Base-by-base conservation (phyloP, 2,888 invertebrate species). In the Heliconius ethilla region DNA sequence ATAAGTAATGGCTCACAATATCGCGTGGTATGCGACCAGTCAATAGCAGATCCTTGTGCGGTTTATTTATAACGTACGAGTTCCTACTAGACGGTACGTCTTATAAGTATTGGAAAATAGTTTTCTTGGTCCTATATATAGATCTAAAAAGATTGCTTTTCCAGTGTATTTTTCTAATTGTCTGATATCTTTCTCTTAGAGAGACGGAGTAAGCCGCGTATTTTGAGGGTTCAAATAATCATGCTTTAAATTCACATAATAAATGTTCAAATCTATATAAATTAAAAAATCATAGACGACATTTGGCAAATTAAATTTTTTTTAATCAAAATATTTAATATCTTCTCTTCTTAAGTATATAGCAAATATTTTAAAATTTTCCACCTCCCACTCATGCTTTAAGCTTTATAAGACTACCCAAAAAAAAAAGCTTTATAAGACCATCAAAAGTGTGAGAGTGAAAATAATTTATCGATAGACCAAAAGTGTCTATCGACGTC, bases 41-140 rank as follows among this genome's bases (percentile, higher is more conserved):
- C 74, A 74, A 79, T 78, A 78, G n/a, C 66, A 75, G 76, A 79
- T 74, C 79, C 76, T 74, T 76, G 75, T 75, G 66, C 15, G 63
- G 63, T 62, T 72, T 75, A 70, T 78, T 76, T 70, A 70, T 74
- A 76, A 45, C 51, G 63, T 55, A 76, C 70, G 37, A 75, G 75
- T 75, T 69, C 51, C 18, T 25, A 33, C 15, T 27, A 22, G 27
- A 59, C 22, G 33, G 51, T 22, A 51, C 51, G 22, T 51, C 51
- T 51, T 51, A 51, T 7, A 22, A 22, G 51, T 37, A 59, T 69
- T 3, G 18, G 9, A 70, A 45, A 62, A 75, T 62, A 67, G 37
- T 29, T 59, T 18, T 13, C 37, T 40, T 40, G 40, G 11, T 27
- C 18, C 33, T 75, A 22, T 25, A 75, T 25, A 62, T 62, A 25